phyloP scores from a whole-genome alignment of 92 coral and sea anemone species.

The Actinernus sp. region DNA sequence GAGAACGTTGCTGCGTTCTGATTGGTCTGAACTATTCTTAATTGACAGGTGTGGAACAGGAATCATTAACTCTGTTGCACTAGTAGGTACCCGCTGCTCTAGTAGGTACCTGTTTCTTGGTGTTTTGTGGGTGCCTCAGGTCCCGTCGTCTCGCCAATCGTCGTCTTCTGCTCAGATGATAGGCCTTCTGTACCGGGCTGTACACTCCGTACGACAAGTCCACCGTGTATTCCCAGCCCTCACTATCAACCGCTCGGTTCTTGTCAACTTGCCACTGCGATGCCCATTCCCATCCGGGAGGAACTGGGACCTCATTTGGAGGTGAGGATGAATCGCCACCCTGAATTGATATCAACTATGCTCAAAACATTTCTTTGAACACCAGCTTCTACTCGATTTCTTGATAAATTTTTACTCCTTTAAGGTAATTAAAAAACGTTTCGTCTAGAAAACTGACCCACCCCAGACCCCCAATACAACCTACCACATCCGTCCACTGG shows the following conservation, averaged over 20 bases:
- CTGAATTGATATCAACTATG: too few species aligned
- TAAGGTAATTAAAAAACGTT: too few species aligned
- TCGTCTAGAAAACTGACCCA: too few species aligned
- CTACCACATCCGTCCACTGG: constrained; percentile 82
- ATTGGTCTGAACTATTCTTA: too few species aligned
- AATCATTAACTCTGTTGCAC: too few species aligned
- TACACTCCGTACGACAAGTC: constrained; percentile 82
- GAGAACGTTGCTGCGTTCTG: too few species aligned
- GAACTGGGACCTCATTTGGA: constrained; percentile 58
- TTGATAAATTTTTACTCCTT: too few species aligned
- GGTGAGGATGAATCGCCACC: constrained; percentile 65
- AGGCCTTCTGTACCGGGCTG: constrained; percentile 89
- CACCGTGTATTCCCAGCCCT: constrained; percentile 91
- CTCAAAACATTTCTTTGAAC: too few species aligned
- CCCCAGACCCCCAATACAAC: neutral
- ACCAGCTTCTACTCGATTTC: too few species aligned
- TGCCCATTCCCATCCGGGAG: constrained; percentile 96
- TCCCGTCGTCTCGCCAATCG: constrained; percentile 82
- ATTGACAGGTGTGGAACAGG: too few species aligned
- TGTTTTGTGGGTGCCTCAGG: constrained; percentile 54
- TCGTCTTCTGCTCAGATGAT: constrained; percentile 80
- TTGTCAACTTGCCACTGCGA: constrained; percentile 89
- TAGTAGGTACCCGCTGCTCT: neutral
- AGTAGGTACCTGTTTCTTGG: constrained; percentile 61
- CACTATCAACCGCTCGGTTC: constrained; percentile 95